Base-by-base conservation (phyloP, 2,888 invertebrate species). In the Dilophus febrilis region DNA sequence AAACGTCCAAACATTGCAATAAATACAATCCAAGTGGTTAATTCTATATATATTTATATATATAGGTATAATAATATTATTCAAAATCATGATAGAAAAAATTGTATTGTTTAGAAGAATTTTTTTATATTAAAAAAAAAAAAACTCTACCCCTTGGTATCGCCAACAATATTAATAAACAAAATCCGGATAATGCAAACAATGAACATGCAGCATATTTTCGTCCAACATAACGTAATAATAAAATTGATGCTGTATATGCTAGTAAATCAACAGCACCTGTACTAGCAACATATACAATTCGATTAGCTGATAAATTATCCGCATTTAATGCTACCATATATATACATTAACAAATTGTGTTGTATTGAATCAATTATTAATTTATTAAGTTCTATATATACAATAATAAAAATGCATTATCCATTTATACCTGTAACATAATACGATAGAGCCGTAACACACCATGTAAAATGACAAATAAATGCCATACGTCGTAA, bases 201-300 rank as follows among this genome's bases (percentile, higher is more conserved):
- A 71, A 51, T n/a, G 58, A 43, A 47, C 58, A 57, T 14, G 63
- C 57, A 10, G 66, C 62, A 4, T 55, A 51, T 42, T 66, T 63
- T 4, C 70, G 58, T 18, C 70, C 70, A 31, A 65, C 55, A 13
- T 55, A 53, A 41, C 59, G 57, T 6, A 71, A 47, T 46, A 70
- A 55, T 5, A 66, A 56, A 18, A 67, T 59, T 1, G 71, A 68
- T 16, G 69, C 51, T 33, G 68, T 41, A 45, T 69, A 69, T n/a
- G 68, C 65, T 3, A 68, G 66, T 43, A 67, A 62, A 48, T 71
- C 71, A 3, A 68, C 66, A 14, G 65, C 47, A 18, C 70, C 71
- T 41, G 67, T 65, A 40, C 66, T 53, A 2, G 65, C 58, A 8
- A 66, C 62, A 30, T 61, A 70, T 2, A 65, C 47, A 47, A 66